Evolutionary conservation across 2,888 invertebrate species (phyloP).

Genomic region (Tubulanus polymorphus): DNA sequence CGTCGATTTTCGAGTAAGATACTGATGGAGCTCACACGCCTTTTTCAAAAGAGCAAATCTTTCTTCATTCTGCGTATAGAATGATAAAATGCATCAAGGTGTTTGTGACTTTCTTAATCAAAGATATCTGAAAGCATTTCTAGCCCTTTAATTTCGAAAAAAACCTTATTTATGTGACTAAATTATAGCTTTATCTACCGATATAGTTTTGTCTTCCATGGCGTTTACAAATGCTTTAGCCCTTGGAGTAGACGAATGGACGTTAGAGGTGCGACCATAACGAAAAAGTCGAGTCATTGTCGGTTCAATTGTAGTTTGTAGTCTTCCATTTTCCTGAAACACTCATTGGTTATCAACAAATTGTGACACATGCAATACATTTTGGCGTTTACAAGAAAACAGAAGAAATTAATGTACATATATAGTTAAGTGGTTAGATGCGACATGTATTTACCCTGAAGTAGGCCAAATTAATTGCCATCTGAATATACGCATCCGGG

Average conservation of each 20-base stretch:
- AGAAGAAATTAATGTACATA: too few species aligned
- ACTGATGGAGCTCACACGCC: constrained; percentile 78
- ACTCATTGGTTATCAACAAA: too few species aligned
- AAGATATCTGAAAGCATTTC: background rate
- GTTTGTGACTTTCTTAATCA: background rate
- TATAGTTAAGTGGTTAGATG: too few species aligned
- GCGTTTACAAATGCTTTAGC: constrained; percentile 88
- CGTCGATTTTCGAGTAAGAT: constrained; percentile 94
- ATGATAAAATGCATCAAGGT: too few species aligned
- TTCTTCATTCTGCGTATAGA: constrained; percentile 65
- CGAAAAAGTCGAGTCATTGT: constrained; percentile 96
- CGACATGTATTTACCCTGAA: constrained; percentile 60
- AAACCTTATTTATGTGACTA: too few species aligned
- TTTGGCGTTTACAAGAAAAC: too few species aligned
- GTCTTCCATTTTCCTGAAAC: constrained; percentile 78
- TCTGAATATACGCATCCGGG: constrained; percentile 95
- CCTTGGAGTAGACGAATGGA: constrained; percentile 92
- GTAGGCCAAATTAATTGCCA: constrained; percentile 93
- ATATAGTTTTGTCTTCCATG: constrained; percentile 70
- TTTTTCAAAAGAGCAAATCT: constrained; percentile 66
- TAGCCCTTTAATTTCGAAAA: too few species aligned
- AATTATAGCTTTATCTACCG: background rate
- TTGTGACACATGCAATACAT: too few species aligned
- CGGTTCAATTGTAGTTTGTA: constrained; percentile 95
- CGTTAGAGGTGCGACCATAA: constrained; percentile 97